Percentiles rank a stretch among this genome's conserved stretches.
phyloP scores from a whole-genome alignment of 2,888 invertebrate genomes.

The Phaonia tiefii region DNA sequence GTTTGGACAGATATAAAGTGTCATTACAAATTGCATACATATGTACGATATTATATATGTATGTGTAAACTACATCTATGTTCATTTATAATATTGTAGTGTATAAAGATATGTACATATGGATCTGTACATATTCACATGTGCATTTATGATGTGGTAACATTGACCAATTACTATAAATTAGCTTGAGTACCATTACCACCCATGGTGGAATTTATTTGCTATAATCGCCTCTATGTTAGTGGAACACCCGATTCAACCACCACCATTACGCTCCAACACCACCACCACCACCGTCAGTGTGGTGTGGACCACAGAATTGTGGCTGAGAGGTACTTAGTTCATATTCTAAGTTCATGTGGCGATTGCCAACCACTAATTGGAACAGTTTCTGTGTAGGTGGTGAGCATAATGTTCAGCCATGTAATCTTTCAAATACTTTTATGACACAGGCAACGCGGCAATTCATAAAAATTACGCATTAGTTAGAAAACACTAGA shows the following conservation, averaged over 20 bases:
- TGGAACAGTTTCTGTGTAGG: background rate
- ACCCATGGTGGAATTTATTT: slow-evolving; percentile 18
- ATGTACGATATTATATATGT: slow-evolving; percentile 27
- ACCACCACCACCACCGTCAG: background rate
- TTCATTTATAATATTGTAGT: background rate
- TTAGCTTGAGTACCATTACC: slow-evolving; percentile 41
- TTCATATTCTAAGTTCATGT: slow-evolving; percentile 10
- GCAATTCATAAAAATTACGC: no score
- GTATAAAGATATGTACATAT: background rate
- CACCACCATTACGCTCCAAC: background rate
- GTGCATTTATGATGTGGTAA: slow-evolving; percentile 25
- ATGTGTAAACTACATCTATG: background rate
- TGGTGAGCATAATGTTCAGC: no score
- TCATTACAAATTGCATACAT: slow-evolving; percentile 17
- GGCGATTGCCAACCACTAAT: slow-evolving; percentile 16
- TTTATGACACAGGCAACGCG: no score
- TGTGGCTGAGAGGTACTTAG: slow-evolving; percentile 2
- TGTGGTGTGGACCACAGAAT: background rate
- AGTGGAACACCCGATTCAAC: background rate
- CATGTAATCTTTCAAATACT: no score
- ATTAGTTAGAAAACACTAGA: no score
- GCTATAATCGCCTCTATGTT: background rate
- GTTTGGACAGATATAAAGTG: no score
- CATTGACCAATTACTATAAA: slow-evolving; percentile 47
- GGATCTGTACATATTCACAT: background rate